Base-by-base conservation (phyloP, 2,888 invertebrate genomes). In the Oligia strigilis region DNA sequence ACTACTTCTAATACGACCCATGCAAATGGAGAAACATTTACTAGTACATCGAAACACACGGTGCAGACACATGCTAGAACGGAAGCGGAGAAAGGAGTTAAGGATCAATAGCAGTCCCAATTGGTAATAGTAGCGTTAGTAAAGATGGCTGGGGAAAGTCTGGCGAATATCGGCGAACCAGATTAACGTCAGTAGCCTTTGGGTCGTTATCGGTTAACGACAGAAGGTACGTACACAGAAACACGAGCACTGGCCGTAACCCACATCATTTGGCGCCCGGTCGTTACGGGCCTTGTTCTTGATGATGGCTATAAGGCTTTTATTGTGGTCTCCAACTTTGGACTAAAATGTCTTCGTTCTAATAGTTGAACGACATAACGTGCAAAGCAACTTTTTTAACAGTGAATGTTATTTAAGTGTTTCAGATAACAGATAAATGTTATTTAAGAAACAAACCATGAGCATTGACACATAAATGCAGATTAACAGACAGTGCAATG, bases 151-250 rank as follows among this genome's bases (percentile, higher is more conserved):
- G 88, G 89, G 91, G 88, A 87, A 90, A 92, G 90, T 88, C 90
- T 91, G 92, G 91, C 91, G 65, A 80, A 66, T 72, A 92, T 93
- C 91, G 90, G 90, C 89, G 90, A 88, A 90, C 92, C 87, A 93
- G 93, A 94, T 95, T 94, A 93, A 93, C 91, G 92, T 89, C 93
- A 91, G 92, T 91, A 90, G 91, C 90, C 87, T 89, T 88, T 81
- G 80, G 90, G 92, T 90, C 93, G 92, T 94, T 94, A 93, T 93
- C 92, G 90, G 92, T 93, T 93, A 93, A 95, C 92, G 93, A 93
- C 91, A 91, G 75, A 84, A 89, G 88, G 89, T 90, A 9, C 9
- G 46, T 9, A 90, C 90, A 90, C 88, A 89, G 92, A 91, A 92
- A 92, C 92, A 93, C 90, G 92, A 92, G 92, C 91, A 85, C 83